Conservation (phyloP, 1,140 invertebrate species). For the Druon quercuslanigerum region DNA sequence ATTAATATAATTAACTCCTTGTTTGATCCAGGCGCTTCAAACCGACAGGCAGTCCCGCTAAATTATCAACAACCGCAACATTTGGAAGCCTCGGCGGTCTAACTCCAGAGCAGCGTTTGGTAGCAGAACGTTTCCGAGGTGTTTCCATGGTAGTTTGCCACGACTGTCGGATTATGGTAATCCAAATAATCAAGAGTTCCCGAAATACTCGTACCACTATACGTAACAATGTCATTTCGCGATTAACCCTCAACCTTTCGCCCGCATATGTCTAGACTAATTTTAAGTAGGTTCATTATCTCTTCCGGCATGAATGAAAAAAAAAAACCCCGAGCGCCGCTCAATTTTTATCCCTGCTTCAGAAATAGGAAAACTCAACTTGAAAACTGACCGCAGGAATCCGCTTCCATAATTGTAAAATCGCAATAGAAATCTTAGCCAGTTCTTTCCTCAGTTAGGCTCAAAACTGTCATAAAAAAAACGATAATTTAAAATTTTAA, state of each 20-base stretch:
- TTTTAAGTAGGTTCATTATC: slow-evolving; percentile 1
- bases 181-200: slow-evolving; percentile 93
- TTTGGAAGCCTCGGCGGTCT: slow-evolving; percentile 57
- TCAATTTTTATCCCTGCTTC: not conserved
- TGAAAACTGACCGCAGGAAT: not conserved
- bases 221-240: slow-evolving; percentile 86
- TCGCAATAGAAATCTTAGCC: not conserved
- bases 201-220: slow-evolving; percentile 86
- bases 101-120: slow-evolving; percentile 61
- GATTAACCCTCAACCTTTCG: slow-evolving; percentile 87
- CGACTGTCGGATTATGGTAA: slow-evolving; percentile 95
- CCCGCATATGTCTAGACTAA: slow-evolving; percentile 80
- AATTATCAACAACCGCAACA: slow-evolving; percentile 60
- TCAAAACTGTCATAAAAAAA: not conserved
- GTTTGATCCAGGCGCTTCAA: slow-evolving; percentile 33
- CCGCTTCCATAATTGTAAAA: slow-evolving; percentile 12
- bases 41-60: slow-evolving; percentile 64
- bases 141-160: slow-evolving; percentile 92
- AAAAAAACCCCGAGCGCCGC: not conserved
- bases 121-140: slow-evolving; percentile 82
- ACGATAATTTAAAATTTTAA: not conserved
- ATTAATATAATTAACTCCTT: not conserved
- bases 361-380: not conserved
- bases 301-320: not conserved
- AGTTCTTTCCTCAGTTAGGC: not conserved